These are phyloP conservation scores for Drosophila recens DNA, from an alignment of 2,888 invertebrate species.

Conservation along the genomic window DNA sequence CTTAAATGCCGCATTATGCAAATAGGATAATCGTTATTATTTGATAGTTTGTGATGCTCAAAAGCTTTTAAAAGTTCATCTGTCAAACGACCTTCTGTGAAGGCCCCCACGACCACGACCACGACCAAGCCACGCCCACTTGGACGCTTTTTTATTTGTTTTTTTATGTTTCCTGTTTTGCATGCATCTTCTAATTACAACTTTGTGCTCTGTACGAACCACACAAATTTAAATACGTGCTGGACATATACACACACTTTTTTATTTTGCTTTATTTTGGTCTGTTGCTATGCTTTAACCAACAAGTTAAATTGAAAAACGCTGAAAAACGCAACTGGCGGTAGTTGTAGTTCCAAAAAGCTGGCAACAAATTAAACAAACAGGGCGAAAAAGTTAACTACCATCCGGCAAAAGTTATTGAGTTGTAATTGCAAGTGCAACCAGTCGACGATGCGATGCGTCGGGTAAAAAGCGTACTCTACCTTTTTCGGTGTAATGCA, in stretches of 20 bases:
- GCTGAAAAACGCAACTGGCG: constrained; percentile 25
- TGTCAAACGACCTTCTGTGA: constrained; percentile 33
- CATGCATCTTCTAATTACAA: constrained; percentile 58
- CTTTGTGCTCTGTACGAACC: constrained; percentile 45
- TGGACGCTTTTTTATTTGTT: not conserved
- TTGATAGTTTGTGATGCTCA: constrained; percentile 81
- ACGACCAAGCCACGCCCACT: not conserved
- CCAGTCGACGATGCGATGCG: constrained; percentile 41
- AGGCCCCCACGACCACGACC: not conserved
- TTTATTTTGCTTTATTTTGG: not conserved
- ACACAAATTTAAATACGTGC: constrained; percentile 41
- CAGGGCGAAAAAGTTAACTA: constrained; percentile 65
- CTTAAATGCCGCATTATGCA: constrained; percentile 78
- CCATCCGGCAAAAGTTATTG: constrained; percentile 72
- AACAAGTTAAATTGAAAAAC: constrained; percentile 52
- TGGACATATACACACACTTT: constrained; percentile 1
- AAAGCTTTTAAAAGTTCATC: constrained; percentile 67
- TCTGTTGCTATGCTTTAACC: constrained; percentile 21
- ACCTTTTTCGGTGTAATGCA: constrained; percentile 72
- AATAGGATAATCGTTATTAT: constrained; percentile 80
- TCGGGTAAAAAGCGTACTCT: constrained; percentile 49
- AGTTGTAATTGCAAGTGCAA: constrained; percentile 78
- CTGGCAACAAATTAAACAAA: constrained; percentile 56
- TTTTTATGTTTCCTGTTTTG: not conserved
- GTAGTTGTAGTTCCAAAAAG: constrained; percentile 41